Percentiles rank a stretch among this genome's conserved stretches.
Conservation (phyloP, 2,113 vertebrate species). For the Machaerirhynchus nigripectus region DNA sequence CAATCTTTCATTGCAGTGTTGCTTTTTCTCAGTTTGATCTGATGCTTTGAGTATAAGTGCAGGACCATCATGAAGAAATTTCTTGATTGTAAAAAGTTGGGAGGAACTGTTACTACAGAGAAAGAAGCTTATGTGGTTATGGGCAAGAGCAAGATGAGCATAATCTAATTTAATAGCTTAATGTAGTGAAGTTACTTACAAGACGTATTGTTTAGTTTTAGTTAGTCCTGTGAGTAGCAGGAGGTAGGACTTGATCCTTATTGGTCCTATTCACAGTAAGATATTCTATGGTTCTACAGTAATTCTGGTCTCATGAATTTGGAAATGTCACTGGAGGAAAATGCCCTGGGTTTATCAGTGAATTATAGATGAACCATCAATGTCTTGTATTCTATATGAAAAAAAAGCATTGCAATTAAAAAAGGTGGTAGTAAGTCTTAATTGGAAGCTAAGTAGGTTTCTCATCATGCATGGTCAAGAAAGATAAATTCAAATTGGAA, state of each 20-base stretch:
- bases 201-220: neutral
- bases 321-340: neutral
- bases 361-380: neutral
- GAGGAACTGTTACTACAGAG: neutral
- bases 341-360: neutral
- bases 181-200: neutral
- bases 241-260: neutral
- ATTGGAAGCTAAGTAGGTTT: neutral
- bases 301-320: neutral
- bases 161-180: neutral
- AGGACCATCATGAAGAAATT: neutral
- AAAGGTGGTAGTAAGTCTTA: neutral
- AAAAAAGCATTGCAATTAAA: neutral
- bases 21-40: neutral
- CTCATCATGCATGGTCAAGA: neutral
- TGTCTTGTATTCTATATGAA: neutral
- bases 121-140: neutral
- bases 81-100: neutral
- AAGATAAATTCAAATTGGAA: neutral
- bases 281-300: neutral
- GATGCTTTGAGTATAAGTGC: neutral
- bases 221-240: neutral
- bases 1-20: neutral
- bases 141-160: neutral
- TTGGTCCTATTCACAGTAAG: neutral